A percentile compares a stretch with the other conserved stretches of the same genome.
These are phyloP conservation scores for Phalanger gymnotis DNA, from an alignment of 2,797 vertebrate genomes.

Conservation along the genomic window DNA sequence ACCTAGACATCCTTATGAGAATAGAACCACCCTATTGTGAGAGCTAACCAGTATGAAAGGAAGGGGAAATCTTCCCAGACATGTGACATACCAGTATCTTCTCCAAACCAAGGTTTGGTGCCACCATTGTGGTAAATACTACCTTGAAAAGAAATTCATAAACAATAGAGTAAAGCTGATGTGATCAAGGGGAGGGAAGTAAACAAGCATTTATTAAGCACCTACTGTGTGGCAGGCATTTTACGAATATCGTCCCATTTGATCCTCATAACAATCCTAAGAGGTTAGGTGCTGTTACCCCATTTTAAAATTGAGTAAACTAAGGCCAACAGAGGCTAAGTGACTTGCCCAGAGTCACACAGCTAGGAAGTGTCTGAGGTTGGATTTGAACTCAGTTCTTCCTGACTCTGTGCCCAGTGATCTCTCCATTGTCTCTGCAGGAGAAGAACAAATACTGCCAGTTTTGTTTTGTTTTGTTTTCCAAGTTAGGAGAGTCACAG, in stretches of 20 bases:
- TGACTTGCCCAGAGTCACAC: neutral
- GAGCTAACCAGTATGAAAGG: neutral
- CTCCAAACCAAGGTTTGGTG: neutral
- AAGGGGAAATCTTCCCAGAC: neutral
- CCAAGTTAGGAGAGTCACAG: neutral
- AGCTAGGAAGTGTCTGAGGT: neutral
- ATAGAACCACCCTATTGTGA: neutral
- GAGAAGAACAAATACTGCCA: neutral
- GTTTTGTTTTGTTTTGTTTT: neutral
- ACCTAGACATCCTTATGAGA: neutral
- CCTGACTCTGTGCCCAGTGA: neutral
- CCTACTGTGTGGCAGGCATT: neutral
- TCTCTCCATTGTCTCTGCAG: neutral
- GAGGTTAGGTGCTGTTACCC: neutral
- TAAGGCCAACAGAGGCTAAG: neutral
- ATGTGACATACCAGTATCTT: neutral
- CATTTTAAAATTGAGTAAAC: neutral
- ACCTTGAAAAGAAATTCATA: neutral
- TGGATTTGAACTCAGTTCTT: neutral
- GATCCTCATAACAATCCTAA: neutral
- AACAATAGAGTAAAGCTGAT: neutral
- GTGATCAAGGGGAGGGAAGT: neutral
- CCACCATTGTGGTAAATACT: neutral
- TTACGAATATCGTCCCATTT: neutral
- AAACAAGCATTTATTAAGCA: neutral